Base-by-base conservation (phyloP, 2,797 vertebrate genomes). In the Lagocephalus sceleratus region DNA sequence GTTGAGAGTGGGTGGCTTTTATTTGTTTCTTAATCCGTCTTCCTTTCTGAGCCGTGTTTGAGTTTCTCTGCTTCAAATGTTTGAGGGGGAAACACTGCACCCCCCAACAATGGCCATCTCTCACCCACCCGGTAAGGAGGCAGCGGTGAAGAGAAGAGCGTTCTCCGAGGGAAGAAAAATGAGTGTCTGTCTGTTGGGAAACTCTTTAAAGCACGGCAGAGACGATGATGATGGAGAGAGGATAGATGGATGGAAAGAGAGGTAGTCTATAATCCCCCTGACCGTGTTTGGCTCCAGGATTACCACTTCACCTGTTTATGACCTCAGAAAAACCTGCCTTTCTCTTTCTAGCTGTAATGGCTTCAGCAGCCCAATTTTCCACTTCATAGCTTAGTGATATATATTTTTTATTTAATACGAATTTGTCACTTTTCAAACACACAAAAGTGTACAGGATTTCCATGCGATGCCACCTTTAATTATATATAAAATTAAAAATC, bases 21-120 rank as follows among this genome's bases (percentile, higher is more conserved):
- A 47, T 90, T 91, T 88, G 87, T 81, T 50, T 50, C 66, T 72
- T 90, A 89, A 91, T 89, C 86, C 87, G 40, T 0, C 60, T 61
- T 67, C 82, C 81, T 77, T 47, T 58, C 7, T 51, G 51, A 60
- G 57, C 57, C 54, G 20, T 69, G 85, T 92, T 91, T 90, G 85
- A 82, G 69, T 88, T 89, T 91, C 88, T 84, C 69, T 48, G 55
- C 51, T 66, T 21, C 56, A 79, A 60, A 62, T 75, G 76, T 83
- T 77, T 81, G 63, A 77, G 76, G 71, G 72, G 73, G 82, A 81
- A 83, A 83, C 67, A 75, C 66, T 63, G 71, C 11, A n/a, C 67
- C 73, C 67, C 73, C 76, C 73, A 51, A 76, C 73, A 76, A 68
- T 64, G 73, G 69, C 55, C 76, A 67, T 85, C 80, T 81, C 79